Conservation (phyloP, 2,797 vertebrate species). For the Myotis daubentonii region DNA sequence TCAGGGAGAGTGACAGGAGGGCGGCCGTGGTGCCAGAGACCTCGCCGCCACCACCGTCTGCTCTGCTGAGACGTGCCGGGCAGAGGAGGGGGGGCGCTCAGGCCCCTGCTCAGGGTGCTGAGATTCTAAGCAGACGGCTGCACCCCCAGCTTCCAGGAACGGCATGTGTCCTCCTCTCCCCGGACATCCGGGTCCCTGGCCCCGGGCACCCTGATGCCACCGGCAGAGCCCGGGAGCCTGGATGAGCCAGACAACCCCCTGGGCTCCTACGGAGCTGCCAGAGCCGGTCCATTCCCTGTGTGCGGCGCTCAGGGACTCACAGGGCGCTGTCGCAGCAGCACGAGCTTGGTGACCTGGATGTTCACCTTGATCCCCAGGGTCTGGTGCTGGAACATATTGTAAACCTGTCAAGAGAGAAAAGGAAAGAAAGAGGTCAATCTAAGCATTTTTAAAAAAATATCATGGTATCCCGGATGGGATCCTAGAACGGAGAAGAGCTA, state of each 20-base stretch:
- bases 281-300: background rate
- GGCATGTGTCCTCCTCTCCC: background rate
- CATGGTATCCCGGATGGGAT: background rate
- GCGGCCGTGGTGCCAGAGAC: background rate
- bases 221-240: background rate
- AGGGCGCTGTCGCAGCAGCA: slow-evolving; percentile 93
- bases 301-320: slow-evolving; percentile 86
- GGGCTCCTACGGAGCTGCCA: rapidly evolving
- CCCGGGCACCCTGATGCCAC: background rate
- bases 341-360: slow-evolving; percentile 94
- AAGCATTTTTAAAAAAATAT: background rate
- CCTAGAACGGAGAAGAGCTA: background rate
- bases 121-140: background rate
- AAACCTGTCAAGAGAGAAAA: slow-evolving; percentile 88
- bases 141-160: rapidly evolving
- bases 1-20: background rate
- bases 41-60: background rate
- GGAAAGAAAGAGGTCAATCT: background rate
- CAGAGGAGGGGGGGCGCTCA: rapidly evolving
- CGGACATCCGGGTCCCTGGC: background rate
- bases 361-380: slow-evolving; percentile 94
- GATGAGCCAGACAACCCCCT: rapidly evolving
- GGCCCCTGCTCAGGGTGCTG: background rate
- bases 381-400: slow-evolving; percentile 97
- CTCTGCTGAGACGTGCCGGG: rapidly evolving